Evolutionary conservation across 1,140 invertebrate genomes (phyloP).

Genomic region (Wiebesia pumilae): DNA sequence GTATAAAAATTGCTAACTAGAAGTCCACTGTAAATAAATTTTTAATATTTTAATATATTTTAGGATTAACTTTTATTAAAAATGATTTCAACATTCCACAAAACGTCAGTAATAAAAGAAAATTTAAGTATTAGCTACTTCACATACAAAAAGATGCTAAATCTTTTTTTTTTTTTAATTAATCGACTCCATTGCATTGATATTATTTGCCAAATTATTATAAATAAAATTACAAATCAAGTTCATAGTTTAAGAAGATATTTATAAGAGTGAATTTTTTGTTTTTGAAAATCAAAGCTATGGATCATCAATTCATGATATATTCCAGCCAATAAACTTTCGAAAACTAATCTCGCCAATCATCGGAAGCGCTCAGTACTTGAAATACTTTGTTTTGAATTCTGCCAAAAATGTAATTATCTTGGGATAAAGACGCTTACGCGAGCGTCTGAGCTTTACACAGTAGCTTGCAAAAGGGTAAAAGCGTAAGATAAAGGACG

Average conservation of each 20-base stretch:
- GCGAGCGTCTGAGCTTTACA: background rate
- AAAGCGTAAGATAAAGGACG: slow-evolving; percentile 38
- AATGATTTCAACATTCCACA: background rate
- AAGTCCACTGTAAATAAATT: background rate
- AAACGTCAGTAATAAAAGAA: background rate
- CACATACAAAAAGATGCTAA: background rate
- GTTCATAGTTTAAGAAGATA: background rate
- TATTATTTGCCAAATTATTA: too few relatives aligned
- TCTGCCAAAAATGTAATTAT: slow-evolving; percentile 47
- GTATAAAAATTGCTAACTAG: background rate
- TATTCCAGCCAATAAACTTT: background rate
- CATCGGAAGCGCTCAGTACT: background rate
- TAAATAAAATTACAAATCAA: too few relatives aligned
- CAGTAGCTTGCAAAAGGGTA: slow-evolving; percentile 14
- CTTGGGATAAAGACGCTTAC: slow-evolving; percentile 32
- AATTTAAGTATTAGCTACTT: background rate
- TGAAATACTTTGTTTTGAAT: slow-evolving; percentile 44
- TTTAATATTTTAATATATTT: background rate
- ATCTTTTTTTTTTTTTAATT: too few relatives aligned
- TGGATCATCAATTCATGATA: background rate
- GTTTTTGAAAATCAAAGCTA: background rate
- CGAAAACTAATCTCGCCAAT: slow-evolving; percentile 35
- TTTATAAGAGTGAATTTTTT: background rate
- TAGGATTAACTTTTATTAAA: background rate
- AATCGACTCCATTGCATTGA: too few relatives aligned